These are phyloP conservation scores for Apodemia mormo DNA, from an alignment of 2,888 invertebrate species.

Conservation along the genomic window DNA sequence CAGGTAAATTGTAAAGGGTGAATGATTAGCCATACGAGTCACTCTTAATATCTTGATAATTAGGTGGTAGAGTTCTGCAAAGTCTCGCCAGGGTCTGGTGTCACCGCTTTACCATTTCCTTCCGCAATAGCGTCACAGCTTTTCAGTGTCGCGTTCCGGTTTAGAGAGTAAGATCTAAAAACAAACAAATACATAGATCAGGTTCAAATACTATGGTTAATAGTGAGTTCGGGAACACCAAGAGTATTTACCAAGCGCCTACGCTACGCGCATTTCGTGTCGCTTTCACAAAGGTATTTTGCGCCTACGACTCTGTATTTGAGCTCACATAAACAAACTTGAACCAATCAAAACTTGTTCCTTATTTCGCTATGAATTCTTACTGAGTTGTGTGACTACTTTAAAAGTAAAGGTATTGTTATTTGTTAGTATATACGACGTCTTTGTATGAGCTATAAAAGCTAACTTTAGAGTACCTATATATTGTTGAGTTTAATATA, in stretches of 20 bases:
- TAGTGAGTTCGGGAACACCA: slow-evolving; percentile 45
- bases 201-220: slow-evolving; percentile 28
- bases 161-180: too few relatives aligned
- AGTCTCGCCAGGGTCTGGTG: too few relatives aligned
- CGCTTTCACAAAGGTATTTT: slow-evolving; percentile 64
- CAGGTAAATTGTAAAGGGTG: too few relatives aligned
- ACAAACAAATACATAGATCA: background rate
- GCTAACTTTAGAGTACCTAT: background rate
- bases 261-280: slow-evolving; percentile 55
- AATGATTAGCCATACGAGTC: too few relatives aligned
- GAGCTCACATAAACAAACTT: slow-evolving; percentile 59
- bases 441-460: background rate
- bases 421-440: slow-evolving; percentile 5
- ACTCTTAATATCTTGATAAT: too few relatives aligned
- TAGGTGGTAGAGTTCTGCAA: too few relatives aligned
- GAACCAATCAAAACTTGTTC: slow-evolving; percentile 53
- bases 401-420: slow-evolving; percentile 17
- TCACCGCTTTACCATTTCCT: too few relatives aligned
- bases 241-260: slow-evolving; percentile 55
- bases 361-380: slow-evolving; percentile 43
- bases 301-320: slow-evolving; percentile 65
- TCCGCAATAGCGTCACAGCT: too few relatives aligned
- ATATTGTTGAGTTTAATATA: background rate
- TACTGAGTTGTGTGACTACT: background rate
- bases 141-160: too few relatives aligned